Evolutionary conservation across 2,797 vertebrate genomes (phyloP).

Genomic region (Molothrus aeneus): DNA sequence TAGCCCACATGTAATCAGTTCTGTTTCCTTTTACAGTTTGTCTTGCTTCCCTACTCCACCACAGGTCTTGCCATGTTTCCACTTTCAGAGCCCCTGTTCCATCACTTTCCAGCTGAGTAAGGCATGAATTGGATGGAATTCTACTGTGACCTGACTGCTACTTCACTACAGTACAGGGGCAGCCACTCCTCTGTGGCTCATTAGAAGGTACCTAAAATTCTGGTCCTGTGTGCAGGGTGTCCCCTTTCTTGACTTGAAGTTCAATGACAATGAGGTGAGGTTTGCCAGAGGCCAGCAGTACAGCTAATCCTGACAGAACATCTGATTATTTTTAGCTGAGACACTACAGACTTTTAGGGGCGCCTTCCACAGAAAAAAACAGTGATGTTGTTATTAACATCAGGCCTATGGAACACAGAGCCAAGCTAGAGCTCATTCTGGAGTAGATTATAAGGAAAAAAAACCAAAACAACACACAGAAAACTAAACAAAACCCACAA

Average conservation of each 20-base stretch:
- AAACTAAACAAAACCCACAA: background rate
- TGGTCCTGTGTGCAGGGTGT: fast-evolving
- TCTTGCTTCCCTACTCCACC: background rate
- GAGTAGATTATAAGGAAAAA: background rate
- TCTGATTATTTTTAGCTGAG: background rate
- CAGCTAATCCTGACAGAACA: background rate
- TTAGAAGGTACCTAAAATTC: background rate
- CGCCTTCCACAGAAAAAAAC: background rate
- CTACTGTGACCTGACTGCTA: background rate
- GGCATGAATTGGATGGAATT: background rate
- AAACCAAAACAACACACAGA: background rate
- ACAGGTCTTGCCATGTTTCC: background rate
- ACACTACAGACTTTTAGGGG: background rate
- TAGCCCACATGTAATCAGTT: background rate
- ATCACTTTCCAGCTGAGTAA: background rate
- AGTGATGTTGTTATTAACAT: background rate
- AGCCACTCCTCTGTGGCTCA: background rate
- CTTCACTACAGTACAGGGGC: background rate
- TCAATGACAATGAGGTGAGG: background rate
- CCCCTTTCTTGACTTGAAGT: background rate
- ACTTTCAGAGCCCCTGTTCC: background rate
- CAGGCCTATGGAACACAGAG: background rate
- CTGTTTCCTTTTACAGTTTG: background rate
- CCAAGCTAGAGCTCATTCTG: background rate
- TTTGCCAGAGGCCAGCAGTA: background rate